A percentile compares a stretch with the other conserved stretches of the same genome.
Conservation (phyloP, 1,140 invertebrate species). For the Pantala flavescens region DNA sequence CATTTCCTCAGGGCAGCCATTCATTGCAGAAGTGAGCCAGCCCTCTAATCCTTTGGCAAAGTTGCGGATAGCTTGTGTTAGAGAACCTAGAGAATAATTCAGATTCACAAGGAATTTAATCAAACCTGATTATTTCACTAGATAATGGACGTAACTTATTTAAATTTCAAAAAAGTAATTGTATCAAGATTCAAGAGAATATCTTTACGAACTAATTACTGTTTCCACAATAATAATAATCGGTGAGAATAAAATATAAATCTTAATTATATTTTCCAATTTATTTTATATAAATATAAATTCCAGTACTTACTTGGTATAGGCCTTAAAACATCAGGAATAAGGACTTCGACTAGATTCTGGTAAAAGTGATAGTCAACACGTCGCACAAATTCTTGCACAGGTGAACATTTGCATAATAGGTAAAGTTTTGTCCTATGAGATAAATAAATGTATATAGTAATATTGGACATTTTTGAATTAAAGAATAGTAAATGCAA, state of each 20-base stretch:
- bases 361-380: slow-evolving; percentile 94
- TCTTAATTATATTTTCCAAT: too few species aligned
- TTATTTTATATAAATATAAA: too few species aligned
- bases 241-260: too few species aligned
- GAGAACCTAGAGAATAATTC: slow-evolving; percentile 48
- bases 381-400: slow-evolving; percentile 60
- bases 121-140: slow-evolving; percentile 12
- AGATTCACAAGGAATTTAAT: too few species aligned
- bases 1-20: slow-evolving; percentile 73
- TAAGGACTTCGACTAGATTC: slow-evolving; percentile 87
- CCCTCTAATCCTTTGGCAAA: slow-evolving; percentile 86
- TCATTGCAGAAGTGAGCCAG: slow-evolving; percentile 78
- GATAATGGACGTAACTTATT: not conserved
- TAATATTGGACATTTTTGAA: too few species aligned
- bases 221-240: too few species aligned
- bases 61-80: slow-evolving; percentile 88
- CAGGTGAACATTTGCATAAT: slow-evolving; percentile 44
- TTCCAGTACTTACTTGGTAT: slow-evolving; percentile 76
- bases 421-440: slow-evolving; percentile 48
- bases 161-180: slow-evolving; percentile 16
- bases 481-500: too few species aligned
- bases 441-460: slow-evolving; percentile 8
- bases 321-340: slow-evolving; percentile 89
- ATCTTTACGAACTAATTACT: too few species aligned
- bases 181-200: slow-evolving; percentile 11